Conservation (phyloP, 2,888 invertebrate genomes). For the Slavum lentiscoides region DNA sequence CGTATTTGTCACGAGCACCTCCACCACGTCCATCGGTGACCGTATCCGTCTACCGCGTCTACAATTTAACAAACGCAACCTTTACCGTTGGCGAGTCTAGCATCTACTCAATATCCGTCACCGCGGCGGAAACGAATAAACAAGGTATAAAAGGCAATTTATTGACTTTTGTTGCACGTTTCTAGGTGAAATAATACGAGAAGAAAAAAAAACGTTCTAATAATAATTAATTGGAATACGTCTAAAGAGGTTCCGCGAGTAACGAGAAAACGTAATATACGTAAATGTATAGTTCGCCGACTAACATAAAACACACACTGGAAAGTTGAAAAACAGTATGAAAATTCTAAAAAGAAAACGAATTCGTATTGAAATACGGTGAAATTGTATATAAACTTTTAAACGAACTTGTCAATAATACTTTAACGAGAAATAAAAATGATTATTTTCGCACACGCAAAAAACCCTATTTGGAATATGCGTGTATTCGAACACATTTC, state of each 20-base stretch:
- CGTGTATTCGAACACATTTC: too few species aligned
- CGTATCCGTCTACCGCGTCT: conserved; percentile 13
- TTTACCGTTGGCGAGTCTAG: conserved; percentile 26
- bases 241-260: background rate
- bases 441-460: too few species aligned
- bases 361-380: too few species aligned
- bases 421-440: too few species aligned
- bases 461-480: too few species aligned
- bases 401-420: too few species aligned
- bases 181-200: background rate
- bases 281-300: background rate
- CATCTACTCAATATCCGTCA: conserved; percentile 44
- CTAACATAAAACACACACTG: too few species aligned
- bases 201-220: background rate
- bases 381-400: too few species aligned
- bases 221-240: conserved; percentile 6
- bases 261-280: background rate
- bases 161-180: conserved; percentile 20
- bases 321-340: too few species aligned
- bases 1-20: conserved; percentile 51
- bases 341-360: too few species aligned
- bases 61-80: conserved; percentile 46
- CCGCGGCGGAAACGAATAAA: conserved; percentile 36
- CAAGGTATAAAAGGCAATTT: conserved; percentile 24
- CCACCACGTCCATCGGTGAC: conserved; percentile 35